Conservation (phyloP, 2,797 vertebrate species). For the Acanthurus tractus region DNA sequence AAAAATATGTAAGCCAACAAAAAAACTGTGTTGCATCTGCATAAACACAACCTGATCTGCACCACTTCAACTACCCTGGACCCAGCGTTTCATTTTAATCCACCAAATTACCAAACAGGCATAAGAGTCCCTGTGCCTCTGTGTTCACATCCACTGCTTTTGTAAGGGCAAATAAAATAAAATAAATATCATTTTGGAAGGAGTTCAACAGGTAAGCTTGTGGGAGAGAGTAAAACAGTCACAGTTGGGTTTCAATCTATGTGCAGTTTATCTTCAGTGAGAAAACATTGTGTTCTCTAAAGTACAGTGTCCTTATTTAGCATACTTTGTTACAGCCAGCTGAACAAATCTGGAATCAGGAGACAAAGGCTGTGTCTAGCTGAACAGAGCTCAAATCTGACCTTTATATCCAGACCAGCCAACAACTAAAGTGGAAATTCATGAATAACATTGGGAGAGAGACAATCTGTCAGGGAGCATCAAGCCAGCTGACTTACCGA, state of each 20-base stretch:
- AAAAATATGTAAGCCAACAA: slow-evolving; percentile 14
- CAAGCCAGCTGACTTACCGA: slow-evolving; percentile 70
- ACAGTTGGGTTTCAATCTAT: neutral
- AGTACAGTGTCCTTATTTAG: slow-evolving; percentile 36
- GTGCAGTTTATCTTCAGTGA: slow-evolving; percentile 8
- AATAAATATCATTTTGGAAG: slow-evolving; percentile 10
- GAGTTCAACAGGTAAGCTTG: slow-evolving; percentile 32
- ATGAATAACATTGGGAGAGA: slow-evolving; percentile 66
- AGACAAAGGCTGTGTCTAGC: slow-evolving; percentile 39
- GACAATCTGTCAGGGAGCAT: slow-evolving; percentile 70
- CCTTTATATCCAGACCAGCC: slow-evolving; percentile 72
- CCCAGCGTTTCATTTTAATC: slow-evolving; percentile 12
- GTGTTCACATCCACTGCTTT: slow-evolving; percentile 33
- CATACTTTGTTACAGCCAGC: slow-evolving; percentile 37
- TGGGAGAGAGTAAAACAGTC: neutral
- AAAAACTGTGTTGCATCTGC: slow-evolving; percentile 7
- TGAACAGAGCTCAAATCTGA: slow-evolving; percentile 65
- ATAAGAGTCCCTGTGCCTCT: neutral
- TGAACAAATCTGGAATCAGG: slow-evolving; percentile 39
- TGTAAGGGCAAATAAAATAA: neutral
- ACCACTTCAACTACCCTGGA: slow-evolving; percentile 19
- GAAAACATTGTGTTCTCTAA: slow-evolving; percentile 15
- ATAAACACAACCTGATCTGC: slow-evolving; percentile 22
- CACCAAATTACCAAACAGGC: slow-evolving; percentile 24
- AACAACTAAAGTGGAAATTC: slow-evolving; percentile 68